Percentiles rank a stretch among this genome's conserved stretches.
Conservation (phyloP, 37 sponge, comb jelly and placozoan genomes). For the Geodia barretti region DNA sequence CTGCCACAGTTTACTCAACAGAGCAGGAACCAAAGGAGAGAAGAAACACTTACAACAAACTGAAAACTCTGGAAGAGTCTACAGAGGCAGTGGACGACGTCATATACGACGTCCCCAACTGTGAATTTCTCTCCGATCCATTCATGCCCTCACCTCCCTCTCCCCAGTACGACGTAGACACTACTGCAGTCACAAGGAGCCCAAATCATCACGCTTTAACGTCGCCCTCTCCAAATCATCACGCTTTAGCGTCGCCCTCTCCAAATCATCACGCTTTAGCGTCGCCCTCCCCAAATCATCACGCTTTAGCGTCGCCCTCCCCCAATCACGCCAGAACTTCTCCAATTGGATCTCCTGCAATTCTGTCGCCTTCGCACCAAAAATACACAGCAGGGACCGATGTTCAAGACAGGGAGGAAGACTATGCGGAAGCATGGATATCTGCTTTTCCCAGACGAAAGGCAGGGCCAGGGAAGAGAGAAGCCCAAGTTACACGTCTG, state of each 20-base stretch:
- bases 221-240: background rate
- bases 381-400: slow-evolving; percentile 36
- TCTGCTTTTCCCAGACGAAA: slow-evolving; percentile 20
- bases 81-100: background rate
- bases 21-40: slow-evolving; percentile 1
- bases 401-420: slow-evolving; percentile 30
- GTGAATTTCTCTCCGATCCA: slow-evolving; percentile 11
- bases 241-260: background rate
- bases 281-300: background rate
- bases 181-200: background rate
- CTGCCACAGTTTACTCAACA: background rate
- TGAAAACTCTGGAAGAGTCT: slow-evolving; percentile 19
- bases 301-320: background rate
- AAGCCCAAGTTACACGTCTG: too few species aligned
- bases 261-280: background rate
- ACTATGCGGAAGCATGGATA: slow-evolving; percentile 15
- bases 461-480: background rate
- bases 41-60: background rate
- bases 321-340: background rate
- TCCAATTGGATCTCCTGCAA: background rate
- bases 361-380: too few species aligned
- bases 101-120: slow-evolving; percentile 36
- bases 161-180: background rate
- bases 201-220: background rate
- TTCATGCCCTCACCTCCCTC: background rate